Percentiles rank a stretch among this genome's conserved stretches.
phyloP scores from a whole-genome alignment of 1,140 invertebrate genomes.

The Stegodyphus mimosarum region DNA sequence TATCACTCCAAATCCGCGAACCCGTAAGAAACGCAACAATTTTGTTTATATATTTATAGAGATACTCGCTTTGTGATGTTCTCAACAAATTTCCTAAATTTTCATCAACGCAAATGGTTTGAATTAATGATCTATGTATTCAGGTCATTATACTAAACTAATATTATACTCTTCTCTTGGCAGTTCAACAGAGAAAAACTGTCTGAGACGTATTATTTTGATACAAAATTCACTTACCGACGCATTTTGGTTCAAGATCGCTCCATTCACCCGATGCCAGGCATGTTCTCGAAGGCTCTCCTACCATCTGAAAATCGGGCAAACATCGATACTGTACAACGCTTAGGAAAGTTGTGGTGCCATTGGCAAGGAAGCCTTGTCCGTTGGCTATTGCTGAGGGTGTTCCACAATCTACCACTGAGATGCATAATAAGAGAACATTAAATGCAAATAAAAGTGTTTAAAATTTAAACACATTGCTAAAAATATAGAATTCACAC shows the following conservation, averaged over 20 bases:
- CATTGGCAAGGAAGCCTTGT: constrained; percentile 85
- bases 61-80: too few species aligned
- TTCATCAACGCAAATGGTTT: too few species aligned
- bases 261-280: constrained; percentile 62
- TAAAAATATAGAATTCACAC: not conserved
- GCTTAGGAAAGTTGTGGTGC: constrained; percentile 82
- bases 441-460: not conserved
- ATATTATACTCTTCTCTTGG: too few species aligned
- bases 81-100: too few species aligned
- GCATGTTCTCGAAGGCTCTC: constrained; percentile 76
- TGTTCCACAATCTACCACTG: constrained; percentile 85
- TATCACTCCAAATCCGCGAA: too few species aligned
- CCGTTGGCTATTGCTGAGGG: constrained; percentile 85
- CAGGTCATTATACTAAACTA: too few species aligned
- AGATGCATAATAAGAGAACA: not conserved
- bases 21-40: too few species aligned
- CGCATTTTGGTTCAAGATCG: constrained; percentile 63
- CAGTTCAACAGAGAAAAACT: too few species aligned
- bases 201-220: too few species aligned
- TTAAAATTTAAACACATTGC: not conserved
- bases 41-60: too few species aligned
- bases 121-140: too few species aligned
- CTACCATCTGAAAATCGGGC: constrained; percentile 83
- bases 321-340: constrained; percentile 89
- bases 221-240: constrained; percentile 43